Evolutionary conservation across 2,888 invertebrate species (phyloP).

Genomic region (Taenaris catops): DNA sequence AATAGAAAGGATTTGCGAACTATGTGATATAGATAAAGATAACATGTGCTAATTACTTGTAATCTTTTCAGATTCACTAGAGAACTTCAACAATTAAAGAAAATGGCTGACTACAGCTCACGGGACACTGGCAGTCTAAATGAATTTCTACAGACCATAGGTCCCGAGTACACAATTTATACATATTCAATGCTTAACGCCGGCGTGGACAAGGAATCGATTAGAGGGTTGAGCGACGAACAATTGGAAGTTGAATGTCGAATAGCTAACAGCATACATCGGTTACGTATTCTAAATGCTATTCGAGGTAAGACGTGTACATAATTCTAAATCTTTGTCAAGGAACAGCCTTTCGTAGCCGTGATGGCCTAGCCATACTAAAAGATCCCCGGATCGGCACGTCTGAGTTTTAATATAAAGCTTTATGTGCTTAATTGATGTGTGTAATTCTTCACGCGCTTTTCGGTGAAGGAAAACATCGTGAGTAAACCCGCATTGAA

Average conservation of each 20-base stretch:
- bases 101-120: conserved; percentile 97
- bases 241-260: conserved; percentile 94
- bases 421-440: no score
- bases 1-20: no score
- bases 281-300: conserved; percentile 93
- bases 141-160: conserved; percentile 89
- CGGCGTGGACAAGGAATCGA: conserved; percentile 94
- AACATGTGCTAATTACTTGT: no score
- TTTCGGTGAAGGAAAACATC: no score
- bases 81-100: conserved; percentile 95
- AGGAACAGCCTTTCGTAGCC: no score
- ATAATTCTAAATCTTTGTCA: no score
- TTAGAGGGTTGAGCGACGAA: conserved; percentile 93
- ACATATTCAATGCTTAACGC: conserved; percentile 98
- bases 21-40: no score
- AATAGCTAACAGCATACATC: conserved; percentile 96
- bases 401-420: no score
- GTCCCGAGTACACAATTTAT: conserved; percentile 95
- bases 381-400: no score
- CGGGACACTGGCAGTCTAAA: conserved; percentile 95
- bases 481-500: no score
- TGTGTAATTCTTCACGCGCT: no score
- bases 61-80: conserved; percentile 91
- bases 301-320: conserved; percentile 87
- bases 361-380: no score